Base-by-base conservation (phyloP, 2,888 invertebrate species). In the Aporophyla lueneburgensis region DNA sequence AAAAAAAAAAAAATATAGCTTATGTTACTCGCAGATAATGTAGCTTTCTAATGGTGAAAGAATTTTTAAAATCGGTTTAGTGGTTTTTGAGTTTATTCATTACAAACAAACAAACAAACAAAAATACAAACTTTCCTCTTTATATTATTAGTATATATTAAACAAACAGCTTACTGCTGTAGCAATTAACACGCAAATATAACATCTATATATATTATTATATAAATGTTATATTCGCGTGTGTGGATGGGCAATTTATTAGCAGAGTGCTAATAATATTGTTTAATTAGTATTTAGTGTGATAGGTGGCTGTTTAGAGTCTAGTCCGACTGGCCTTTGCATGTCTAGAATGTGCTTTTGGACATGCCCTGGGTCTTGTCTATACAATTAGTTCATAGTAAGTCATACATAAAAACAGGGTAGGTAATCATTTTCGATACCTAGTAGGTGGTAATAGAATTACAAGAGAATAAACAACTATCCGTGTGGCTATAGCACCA, bases 221-320 rank as follows among this genome's bases (percentile, higher is more conserved):
- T 24, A 62, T 74, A 74, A 78, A 78, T 74, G 59, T 62, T 24
- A 24, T 49, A 66, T 53, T 81, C 43, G 78, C 74, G 69, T 78
- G 69, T 76, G 54, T 27, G 69, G 58, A 74, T 67, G 74, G 9
- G 70, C 78, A 74, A 68, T 21, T 49, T 83, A 67, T 54, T 62
- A 46, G 58, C 49, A 24, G 51, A 33, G 68, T n/a, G 24, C 27
- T 70, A 63, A 71, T 74, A 49, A 67, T 59, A 61, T 66, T 33
- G 46, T 40, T 73, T 83, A 74, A 82, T 78, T 83, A 71, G 19
- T 67, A 54, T 73, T 61, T 81, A 2, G 53, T 82, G 61, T 62
- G 74, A 58, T 54, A 62, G 33, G 27, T 51, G 12, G 61, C 27
- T 61, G 78, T 78, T 82, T 9, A 46, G 24, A 40, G 67, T 68